Conservation (phyloP, 2,888 invertebrate species). For the Rhagophthalmus giganteus region DNA sequence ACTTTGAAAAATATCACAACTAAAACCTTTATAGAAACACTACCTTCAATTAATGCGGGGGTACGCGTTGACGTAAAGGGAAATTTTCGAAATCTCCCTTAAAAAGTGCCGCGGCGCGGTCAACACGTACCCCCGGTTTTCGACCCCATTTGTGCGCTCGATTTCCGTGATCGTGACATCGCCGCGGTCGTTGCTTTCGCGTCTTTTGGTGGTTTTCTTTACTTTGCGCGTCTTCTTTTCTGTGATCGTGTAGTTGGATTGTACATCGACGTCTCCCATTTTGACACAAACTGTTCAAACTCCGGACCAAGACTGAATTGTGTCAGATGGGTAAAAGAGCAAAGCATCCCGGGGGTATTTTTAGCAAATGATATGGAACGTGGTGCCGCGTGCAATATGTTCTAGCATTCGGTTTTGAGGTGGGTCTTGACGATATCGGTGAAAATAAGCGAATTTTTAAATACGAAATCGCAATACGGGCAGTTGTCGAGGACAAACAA, state of each 20-base stretch:
- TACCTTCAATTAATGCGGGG: conserved; percentile 56
- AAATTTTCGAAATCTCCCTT: neutral
- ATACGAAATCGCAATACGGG: too few species aligned
- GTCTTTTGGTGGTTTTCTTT: conserved; percentile 83
- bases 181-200: conserved; percentile 74
- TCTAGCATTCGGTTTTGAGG: conserved; percentile 28
- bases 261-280: conserved; percentile 91
- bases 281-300: conserved; percentile 40
- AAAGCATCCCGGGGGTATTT: conserved; percentile 49
- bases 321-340: conserved; percentile 49
- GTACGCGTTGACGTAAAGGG: conserved; percentile 54
- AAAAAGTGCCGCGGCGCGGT: conserved; percentile 44
- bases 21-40: too few species aligned
- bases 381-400: conserved; percentile 44
- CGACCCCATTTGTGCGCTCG: conserved; percentile 68
- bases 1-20: too few species aligned
- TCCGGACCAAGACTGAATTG: conserved; percentile 43
- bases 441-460: conserved; percentile 33
- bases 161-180: conserved; percentile 84
- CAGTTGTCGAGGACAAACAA: too few species aligned
- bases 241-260: conserved; percentile 82
- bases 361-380: conserved; percentile 55
- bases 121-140: conserved; percentile 82
- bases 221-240: conserved; percentile 87
- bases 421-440: conserved; percentile 31